Percentiles rank a stretch among this genome's conserved stretches.
Evolutionary conservation across 2,888 invertebrate genomes (phyloP).

Genomic region (Tenthredo livida): DNA sequence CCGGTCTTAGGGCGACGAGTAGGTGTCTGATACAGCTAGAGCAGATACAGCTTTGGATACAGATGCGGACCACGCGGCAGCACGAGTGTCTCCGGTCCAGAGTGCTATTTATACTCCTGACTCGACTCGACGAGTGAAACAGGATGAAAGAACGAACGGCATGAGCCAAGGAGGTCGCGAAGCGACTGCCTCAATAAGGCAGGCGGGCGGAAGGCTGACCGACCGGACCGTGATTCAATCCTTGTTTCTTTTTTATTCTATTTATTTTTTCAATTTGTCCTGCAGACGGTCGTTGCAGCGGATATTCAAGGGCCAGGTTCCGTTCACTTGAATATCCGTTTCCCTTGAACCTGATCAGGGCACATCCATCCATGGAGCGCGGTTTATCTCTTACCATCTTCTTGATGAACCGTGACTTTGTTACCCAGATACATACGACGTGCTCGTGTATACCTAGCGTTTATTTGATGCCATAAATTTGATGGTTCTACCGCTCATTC

Average conservation of each 20-base stretch:
- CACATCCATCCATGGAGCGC: not conserved
- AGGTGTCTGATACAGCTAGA: slow-evolving; percentile 62
- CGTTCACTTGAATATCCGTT: slow-evolving; percentile 55
- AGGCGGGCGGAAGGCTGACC: slow-evolving; percentile 69
- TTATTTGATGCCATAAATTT: slow-evolving; percentile 16
- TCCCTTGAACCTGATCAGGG: slow-evolving; percentile 47
- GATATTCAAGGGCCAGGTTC: slow-evolving; percentile 55
- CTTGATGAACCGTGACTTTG: slow-evolving; percentile 35
- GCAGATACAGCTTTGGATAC: slow-evolving; percentile 57
- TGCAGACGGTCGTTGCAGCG: slow-evolving; percentile 66
- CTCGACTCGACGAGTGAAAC: slow-evolving; percentile 58
- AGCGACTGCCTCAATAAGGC: slow-evolving; percentile 75
- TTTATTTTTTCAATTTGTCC: slow-evolving; percentile 67
- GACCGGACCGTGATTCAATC: slow-evolving; percentile 72
- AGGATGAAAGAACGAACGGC: slow-evolving; percentile 60
- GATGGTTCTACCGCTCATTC: slow-evolving; percentile 21
- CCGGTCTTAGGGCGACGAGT: slow-evolving; percentile 57
- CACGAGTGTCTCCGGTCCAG: slow-evolving; percentile 62
- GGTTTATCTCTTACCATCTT: slow-evolving; percentile 17
- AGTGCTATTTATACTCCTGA: slow-evolving; percentile 71
- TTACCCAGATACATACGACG: slow-evolving; percentile 11
- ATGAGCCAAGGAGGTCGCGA: slow-evolving; percentile 53
- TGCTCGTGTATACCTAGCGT: not conserved
- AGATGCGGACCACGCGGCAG: slow-evolving; percentile 58
- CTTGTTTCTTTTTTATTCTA: slow-evolving; percentile 52